Conservation (phyloP, 2,888 invertebrate species). For the Pandemis cinnamomeana region DNA sequence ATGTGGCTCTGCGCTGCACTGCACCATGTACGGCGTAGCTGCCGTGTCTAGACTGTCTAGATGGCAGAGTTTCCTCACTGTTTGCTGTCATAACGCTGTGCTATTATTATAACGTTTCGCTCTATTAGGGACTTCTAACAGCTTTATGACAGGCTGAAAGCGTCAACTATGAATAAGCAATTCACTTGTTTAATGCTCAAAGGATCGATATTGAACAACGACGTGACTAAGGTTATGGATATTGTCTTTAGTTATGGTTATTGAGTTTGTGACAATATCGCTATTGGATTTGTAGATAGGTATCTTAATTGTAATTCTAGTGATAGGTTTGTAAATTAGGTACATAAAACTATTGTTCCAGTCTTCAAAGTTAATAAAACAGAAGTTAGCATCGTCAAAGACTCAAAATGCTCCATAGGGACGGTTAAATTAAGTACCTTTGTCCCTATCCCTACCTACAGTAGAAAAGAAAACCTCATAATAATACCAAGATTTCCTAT, state of each 20-base stretch:
- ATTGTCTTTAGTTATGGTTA: not conserved
- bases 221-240: not conserved
- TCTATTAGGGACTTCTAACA: not conserved
- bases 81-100: no score
- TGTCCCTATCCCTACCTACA: no score
- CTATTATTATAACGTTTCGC: not conserved
- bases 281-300: not conserved
- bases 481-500: not conserved
- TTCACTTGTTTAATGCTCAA: not conserved
- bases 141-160: conserved; percentile 2
- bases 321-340: no score
- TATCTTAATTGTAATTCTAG: not conserved
- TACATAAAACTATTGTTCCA: no score
- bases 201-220: not conserved
- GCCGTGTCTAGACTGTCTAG: no score
- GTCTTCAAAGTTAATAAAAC: not conserved
- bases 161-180: not conserved
- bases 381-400: not conserved
- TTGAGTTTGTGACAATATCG: not conserved
- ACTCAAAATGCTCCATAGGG: not conserved
- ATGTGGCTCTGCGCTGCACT: no score
- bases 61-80: no score
- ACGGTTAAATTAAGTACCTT: not conserved
- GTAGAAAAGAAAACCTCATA: not conserved
- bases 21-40: no score